Evolutionary conservation across 1,140 invertebrate genomes (phyloP).

Genomic region (Leptopilina clavipes): DNA sequence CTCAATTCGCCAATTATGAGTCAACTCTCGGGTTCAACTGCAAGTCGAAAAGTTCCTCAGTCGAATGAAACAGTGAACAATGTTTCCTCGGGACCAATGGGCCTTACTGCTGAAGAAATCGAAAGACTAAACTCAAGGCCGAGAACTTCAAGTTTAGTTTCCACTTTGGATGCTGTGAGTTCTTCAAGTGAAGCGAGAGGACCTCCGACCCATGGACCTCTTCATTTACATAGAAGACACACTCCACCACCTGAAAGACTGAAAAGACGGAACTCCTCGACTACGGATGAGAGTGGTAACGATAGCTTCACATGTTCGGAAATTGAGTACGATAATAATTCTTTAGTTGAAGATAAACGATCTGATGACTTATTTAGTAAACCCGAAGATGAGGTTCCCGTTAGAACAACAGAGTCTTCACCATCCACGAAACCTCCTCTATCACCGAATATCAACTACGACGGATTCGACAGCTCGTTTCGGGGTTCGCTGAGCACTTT

Average conservation of each 20-base stretch:
- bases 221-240: slow-evolving; percentile 79
- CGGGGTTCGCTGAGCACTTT: slow-evolving; percentile 93
- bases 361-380: slow-evolving; percentile 67
- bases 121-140: slow-evolving; percentile 91
- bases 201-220: slow-evolving; percentile 74
- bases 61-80: slow-evolving; percentile 75
- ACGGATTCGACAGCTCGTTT: slow-evolving; percentile 95
- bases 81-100: slow-evolving; percentile 81
- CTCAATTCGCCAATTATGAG: slow-evolving; percentile 94
- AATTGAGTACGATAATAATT: slow-evolving; percentile 96
- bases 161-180: slow-evolving; percentile 93
- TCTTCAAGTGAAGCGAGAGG: slow-evolving; percentile 90
- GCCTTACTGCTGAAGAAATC: slow-evolving; percentile 93
- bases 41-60: slow-evolving; percentile 79
- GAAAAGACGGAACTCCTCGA: slow-evolving; percentile 85
- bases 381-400: slow-evolving; percentile 74
- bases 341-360: slow-evolving; percentile 85
- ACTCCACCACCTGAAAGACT: slow-evolving; percentile 80
- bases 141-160: slow-evolving; percentile 90
- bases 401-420: slow-evolving; percentile 66
- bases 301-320: slow-evolving; percentile 99
- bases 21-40: slow-evolving; percentile 87
- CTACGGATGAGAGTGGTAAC: slow-evolving; percentile 95
- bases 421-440: slow-evolving; percentile 79
- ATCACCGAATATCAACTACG: slow-evolving; percentile 83